Percentiles rank a stretch among this genome's conserved stretches.
phyloP scores from a whole-genome alignment of 2,797 vertebrate genomes.

The Anniella stebbinsi region DNA sequence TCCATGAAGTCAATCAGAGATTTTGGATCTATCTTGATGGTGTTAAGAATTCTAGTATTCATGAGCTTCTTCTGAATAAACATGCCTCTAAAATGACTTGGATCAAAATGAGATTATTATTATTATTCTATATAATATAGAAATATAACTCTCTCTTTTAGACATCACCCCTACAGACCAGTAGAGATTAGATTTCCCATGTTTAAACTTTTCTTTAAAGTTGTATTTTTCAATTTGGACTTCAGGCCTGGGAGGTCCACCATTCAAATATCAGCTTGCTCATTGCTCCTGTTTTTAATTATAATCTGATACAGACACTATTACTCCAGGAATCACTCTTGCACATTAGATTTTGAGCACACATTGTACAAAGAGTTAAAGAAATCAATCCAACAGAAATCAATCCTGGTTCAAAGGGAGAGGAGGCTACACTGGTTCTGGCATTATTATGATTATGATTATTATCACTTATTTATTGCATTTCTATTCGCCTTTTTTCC shows the following conservation, averaged over 20 bases:
- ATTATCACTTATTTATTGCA: no score
- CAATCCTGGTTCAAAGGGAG: slow-evolving; percentile 67
- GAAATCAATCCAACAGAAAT: slow-evolving; percentile 50
- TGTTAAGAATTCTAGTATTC: slow-evolving; percentile 44
- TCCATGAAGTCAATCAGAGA: neutral
- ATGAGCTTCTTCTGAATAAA: slow-evolving; percentile 65
- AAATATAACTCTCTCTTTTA: slow-evolving; percentile 71
- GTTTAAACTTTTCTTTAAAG: slow-evolving; percentile 69
- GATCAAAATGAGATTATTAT: slow-evolving; percentile 59
- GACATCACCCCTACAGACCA: slow-evolving; percentile 71
- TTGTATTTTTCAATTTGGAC: slow-evolving; percentile 63
- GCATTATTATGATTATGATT: neutral
- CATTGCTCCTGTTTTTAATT: slow-evolving; percentile 66
- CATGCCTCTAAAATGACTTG: slow-evolving; percentile 40
- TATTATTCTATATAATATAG: slow-evolving; percentile 66
- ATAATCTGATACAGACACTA: slow-evolving; percentile 68
- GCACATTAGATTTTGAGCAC: slow-evolving; percentile 52
- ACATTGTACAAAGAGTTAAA: slow-evolving; percentile 61
- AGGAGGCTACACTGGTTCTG: slow-evolving; percentile 53
- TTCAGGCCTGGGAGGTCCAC: slow-evolving; percentile 59
- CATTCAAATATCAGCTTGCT: slow-evolving; percentile 67
- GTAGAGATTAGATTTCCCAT: slow-evolving; percentile 73
- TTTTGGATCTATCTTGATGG: neutral
- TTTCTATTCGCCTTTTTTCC: no score
- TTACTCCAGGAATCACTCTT: slow-evolving; percentile 61